Base-by-base conservation (phyloP, 2,888 invertebrate genomes). In the Volucella bombylans region DNA sequence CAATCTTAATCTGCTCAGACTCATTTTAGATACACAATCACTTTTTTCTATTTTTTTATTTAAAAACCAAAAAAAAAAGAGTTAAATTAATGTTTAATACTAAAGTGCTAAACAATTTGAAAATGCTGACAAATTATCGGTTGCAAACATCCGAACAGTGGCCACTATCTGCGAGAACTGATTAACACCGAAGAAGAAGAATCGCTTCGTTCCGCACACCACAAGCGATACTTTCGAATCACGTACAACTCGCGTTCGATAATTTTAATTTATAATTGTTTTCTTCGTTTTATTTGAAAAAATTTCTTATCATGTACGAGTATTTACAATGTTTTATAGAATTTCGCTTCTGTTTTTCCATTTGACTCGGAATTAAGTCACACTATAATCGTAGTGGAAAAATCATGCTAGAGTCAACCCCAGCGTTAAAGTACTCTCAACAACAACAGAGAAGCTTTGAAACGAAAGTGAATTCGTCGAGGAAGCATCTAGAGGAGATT, bases 1-100 rank as follows among this genome's bases (percentile, higher is more conserved):
- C 88, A 96, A 87, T 52, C 91, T 90, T 78, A 91, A 90, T 65
- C 90, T 90, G 62, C 89, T 89, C 52, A 91, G 87, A 86, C 90
- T 89, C 89, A 90, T 90, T 88, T 80, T 87, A 73, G 1, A 45
- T 2, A 39, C 31, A 39, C 64, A 38, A 59, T n/a, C 47, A 41
- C 23, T 59, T 52, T 12, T 57, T 54, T 38, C 10, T 39, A 15
- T 9, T 38, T 12, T 38, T 39, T 23, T 12, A 43, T 49, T 47
- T 41, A 64, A 65, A 23, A 14, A 47, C 62, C 49, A 54, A 31
- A 68, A 61, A 55, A 54, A 31, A 68, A 61, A 59, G 50, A 31
- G 11, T 41, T n/a, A 31, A 47, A 39, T 73, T 54, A 15, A 47
- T 59, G 11, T 14, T 50, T 39, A 49, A 47, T 8, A 41, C 38